Evolutionary conservation across 1,140 invertebrate species (phyloP).

Genomic region (Drosophila paulistorum): DNA sequence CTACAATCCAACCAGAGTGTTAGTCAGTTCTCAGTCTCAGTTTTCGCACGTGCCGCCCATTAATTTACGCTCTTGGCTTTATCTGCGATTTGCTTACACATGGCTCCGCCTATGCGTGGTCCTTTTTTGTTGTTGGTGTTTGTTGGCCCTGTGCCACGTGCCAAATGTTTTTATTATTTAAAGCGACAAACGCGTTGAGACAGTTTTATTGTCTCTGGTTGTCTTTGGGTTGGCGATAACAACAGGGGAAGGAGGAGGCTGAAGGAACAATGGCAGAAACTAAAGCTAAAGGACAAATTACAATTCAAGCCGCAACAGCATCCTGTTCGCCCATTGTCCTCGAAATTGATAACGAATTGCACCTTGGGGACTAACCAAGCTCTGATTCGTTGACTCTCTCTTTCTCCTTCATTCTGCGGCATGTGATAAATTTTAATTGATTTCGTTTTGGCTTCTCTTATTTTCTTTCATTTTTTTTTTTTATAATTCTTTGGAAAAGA

Average conservation of each 20-base stretch:
- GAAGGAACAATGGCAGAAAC: not conserved
- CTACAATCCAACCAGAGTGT: conserved; percentile 13
- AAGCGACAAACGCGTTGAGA: conserved; percentile 69
- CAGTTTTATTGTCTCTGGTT: conserved; percentile 69
- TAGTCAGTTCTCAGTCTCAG: conserved; percentile 20
- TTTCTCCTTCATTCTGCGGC: conserved; percentile 63
- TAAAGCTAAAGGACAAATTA: conserved; percentile 68
- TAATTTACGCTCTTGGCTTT: conserved; percentile 74
- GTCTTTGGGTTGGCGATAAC: conserved; percentile 45
- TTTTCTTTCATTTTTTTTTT: conserved; percentile 5
- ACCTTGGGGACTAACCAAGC: conserved; percentile 59
- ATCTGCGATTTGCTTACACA: conserved; percentile 72
- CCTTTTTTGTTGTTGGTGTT: not conserved
- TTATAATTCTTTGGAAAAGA: conserved; percentile 11
- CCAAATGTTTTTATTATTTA: conserved; percentile 82
- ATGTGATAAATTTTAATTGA: conserved; percentile 81
- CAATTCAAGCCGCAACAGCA: conserved; percentile 58
- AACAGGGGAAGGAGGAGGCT: conserved; percentile 2
- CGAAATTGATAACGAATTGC: conserved; percentile 75
- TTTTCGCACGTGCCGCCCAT: conserved; percentile 71
- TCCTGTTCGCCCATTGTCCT: conserved; percentile 74
- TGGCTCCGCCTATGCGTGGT: conserved; percentile 34
- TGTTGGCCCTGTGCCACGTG: conserved; percentile 59
- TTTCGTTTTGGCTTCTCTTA: conserved; percentile 54
- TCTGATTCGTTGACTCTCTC: conserved; percentile 28